phyloP scores from a whole-genome alignment of 2,113 vertebrate species.

The Astur gentilis region DNA sequence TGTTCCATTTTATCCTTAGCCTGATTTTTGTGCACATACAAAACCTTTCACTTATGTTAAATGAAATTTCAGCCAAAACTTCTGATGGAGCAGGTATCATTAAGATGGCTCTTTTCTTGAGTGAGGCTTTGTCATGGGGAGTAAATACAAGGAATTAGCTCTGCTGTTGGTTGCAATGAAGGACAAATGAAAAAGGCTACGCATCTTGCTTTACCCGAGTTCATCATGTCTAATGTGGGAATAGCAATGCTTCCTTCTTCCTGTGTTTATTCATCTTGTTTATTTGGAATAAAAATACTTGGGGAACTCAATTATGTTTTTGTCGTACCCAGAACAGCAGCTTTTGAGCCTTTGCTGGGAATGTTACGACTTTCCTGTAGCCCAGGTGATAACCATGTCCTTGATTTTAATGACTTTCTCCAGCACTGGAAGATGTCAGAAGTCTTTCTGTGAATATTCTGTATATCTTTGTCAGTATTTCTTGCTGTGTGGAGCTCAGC shows the following conservation, averaged over 20 bases:
- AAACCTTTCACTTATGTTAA: not conserved
- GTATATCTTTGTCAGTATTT: not conserved
- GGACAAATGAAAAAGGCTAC: not conserved
- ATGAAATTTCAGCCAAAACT: not conserved
- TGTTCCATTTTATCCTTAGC: not conserved
- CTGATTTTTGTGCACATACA: not conserved
- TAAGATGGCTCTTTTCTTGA: not conserved
- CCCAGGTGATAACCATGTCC: not conserved
- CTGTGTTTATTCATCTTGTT: not conserved
- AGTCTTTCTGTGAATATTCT: not conserved
- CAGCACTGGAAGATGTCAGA: not conserved
- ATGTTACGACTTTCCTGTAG: not conserved
- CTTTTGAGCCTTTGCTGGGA: not conserved
- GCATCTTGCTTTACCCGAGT: not conserved
- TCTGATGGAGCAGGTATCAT: not conserved
- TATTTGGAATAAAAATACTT: not conserved
- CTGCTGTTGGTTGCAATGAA: not conserved
- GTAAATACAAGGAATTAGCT: not conserved
- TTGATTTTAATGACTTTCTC: not conserved
- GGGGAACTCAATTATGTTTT: not conserved
- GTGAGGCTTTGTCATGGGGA: rapidly evolving
- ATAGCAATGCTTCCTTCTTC: not conserved
- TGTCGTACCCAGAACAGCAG: not conserved
- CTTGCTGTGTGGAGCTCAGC: not conserved
- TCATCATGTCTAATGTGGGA: not conserved